phyloP scores from a whole-genome alignment of 2,888 invertebrate genomes.

The Scaptomyza flava region DNA sequence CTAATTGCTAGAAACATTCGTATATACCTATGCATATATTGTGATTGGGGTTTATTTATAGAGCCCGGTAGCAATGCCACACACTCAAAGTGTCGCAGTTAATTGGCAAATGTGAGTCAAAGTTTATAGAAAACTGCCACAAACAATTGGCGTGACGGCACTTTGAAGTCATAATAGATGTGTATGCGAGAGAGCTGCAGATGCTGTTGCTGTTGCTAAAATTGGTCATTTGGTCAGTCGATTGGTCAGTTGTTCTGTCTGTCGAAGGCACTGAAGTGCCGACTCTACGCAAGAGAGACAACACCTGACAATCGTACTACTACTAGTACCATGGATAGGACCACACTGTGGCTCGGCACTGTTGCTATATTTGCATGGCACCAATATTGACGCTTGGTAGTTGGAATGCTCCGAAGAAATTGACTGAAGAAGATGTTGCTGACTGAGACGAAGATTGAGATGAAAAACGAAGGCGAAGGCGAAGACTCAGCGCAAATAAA shows the following conservation, averaged over 20 bases:
- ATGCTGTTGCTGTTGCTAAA: slow-evolving; percentile 4
- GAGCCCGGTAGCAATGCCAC: slow-evolving; percentile 73
- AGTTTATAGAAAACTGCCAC: slow-evolving; percentile 79
- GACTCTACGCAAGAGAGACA: slow-evolving; percentile 38
- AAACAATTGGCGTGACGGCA: slow-evolving; percentile 78
- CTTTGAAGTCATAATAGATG: slow-evolving; percentile 81
- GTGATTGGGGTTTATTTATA: slow-evolving; percentile 73
- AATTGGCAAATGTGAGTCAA: slow-evolving; percentile 79
- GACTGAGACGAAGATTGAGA: slow-evolving; percentile 24
- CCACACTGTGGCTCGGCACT: slow-evolving; percentile 54
- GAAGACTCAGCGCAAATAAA: slow-evolving; percentile 68
- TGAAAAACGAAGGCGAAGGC: slow-evolving; percentile 18
- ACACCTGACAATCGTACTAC: slow-evolving; percentile 57
- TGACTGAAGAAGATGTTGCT: slow-evolving; percentile 22
- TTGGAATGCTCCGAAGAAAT: slow-evolving; percentile 58
- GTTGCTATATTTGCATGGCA: slow-evolving; percentile 63
- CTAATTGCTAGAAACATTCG: background rate
- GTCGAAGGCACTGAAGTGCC: slow-evolving; percentile 62
- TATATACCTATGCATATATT: slow-evolving; percentile 20
- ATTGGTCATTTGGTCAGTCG: background rate
- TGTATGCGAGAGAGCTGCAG: slow-evolving; percentile 25
- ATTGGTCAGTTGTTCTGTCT: background rate
- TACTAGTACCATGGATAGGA: slow-evolving; percentile 18
- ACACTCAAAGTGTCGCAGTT: slow-evolving; percentile 81
- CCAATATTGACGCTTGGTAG: slow-evolving; percentile 72